Conservation (phyloP, 2,797 vertebrate species). For the Cryptoblepharus egeriae region DNA sequence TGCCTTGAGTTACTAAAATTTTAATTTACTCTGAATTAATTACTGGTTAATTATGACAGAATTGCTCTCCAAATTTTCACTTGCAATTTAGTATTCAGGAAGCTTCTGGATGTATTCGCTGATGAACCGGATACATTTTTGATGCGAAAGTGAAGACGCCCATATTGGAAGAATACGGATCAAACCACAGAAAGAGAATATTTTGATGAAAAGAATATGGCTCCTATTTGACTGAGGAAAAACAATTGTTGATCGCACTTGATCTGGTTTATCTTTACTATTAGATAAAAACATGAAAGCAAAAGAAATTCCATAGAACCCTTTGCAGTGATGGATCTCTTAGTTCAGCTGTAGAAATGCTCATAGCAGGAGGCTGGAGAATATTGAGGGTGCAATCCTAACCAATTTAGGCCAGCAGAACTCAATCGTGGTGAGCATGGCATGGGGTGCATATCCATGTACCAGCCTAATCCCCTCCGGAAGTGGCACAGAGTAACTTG, state of each 20-base stretch:
- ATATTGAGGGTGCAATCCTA: too few relatives aligned
- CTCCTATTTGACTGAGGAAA: neutral
- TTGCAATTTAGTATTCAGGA: constrained; percentile 36
- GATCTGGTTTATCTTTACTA: neutral
- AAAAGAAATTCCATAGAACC: neutral
- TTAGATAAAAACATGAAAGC: neutral
- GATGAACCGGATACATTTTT: neutral
- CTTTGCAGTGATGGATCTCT: neutral
- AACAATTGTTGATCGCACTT: neutral
- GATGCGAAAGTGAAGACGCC: neutral
- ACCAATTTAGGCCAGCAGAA: too few relatives aligned
- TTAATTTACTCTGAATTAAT: constrained; percentile 64
- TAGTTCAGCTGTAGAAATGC: neutral
- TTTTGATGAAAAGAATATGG: neutral
- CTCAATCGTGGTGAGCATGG: too few relatives aligned
- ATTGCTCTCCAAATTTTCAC: constrained; percentile 47
- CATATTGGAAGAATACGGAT: neutral
- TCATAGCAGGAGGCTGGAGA: neutral
- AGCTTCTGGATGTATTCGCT: constrained; percentile 28
- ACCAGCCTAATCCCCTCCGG: too few relatives aligned
- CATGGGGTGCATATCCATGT: too few relatives aligned
- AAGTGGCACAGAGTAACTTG: too few relatives aligned
- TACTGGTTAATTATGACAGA: constrained; percentile 56
- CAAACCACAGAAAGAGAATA: neutral
- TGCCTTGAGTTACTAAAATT: constrained; percentile 56